A percentile compares a stretch with the other conserved stretches of the same genome.
Conservation (phyloP, 2,797 vertebrate genomes). For the Gymnocypris eckloni region DNA sequence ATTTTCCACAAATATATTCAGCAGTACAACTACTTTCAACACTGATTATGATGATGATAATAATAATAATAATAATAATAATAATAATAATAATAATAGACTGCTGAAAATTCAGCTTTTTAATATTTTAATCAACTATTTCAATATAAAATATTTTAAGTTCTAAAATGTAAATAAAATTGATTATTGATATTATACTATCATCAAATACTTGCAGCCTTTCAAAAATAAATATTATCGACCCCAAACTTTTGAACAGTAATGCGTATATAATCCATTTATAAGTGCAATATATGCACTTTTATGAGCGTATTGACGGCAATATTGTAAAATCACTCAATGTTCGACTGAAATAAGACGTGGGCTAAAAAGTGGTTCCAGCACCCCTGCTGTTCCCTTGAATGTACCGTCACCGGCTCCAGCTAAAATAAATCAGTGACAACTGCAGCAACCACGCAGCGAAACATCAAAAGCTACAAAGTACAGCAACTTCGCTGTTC, state of each 20-base stretch:
- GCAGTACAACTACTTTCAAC: no score
- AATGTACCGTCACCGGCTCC: neutral
- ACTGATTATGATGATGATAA: no score
- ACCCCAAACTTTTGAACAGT: neutral
- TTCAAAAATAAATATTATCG: neutral
- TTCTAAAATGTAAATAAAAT: neutral
- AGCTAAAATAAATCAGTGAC: neutral
- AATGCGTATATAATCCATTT: neutral
- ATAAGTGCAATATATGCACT: neutral
- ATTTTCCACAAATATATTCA: no score
- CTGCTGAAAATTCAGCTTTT: neutral
- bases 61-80: no score
- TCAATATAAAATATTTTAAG: no score
- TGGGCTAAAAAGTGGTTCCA: slow-evolving; percentile 15
- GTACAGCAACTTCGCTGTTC: neutral
- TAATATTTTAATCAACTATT: neutral
- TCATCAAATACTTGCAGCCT: neutral
- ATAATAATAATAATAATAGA: no score
- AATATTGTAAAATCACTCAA: neutral
- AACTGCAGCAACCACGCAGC: neutral
- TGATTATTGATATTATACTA: no score
- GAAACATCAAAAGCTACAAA: neutral
- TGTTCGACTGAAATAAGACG: neutral
- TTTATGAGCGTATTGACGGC: neutral
- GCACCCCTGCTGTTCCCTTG: slow-evolving; percentile 14